phyloP scores from a whole-genome alignment of 2,888 invertebrate genomes.

The Abrostola triplasia region DNA sequence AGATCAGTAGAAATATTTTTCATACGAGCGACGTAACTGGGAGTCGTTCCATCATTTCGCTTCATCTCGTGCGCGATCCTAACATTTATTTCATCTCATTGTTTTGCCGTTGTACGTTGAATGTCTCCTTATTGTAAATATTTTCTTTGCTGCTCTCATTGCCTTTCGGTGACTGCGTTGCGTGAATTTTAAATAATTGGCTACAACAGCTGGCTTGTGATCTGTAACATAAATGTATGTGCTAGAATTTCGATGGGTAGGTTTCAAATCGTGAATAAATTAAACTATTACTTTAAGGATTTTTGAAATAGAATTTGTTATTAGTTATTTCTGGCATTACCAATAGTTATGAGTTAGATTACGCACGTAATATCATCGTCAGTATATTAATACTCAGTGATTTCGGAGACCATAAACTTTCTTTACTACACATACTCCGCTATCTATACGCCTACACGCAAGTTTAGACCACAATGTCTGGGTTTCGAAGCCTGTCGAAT shows the following conservation, averaged over 20 bases:
- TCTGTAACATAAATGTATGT: too few relatives aligned
- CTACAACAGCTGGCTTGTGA: not conserved
- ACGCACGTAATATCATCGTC: not conserved
- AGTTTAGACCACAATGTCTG: not conserved
- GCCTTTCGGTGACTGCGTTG: conserved; percentile 3
- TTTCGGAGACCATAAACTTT: not conserved
- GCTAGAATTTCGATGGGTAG: too few relatives aligned
- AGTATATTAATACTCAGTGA: not conserved
- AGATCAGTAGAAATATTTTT: conserved; percentile 81
- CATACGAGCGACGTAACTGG: conserved; percentile 76
- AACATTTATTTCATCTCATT: conserved; percentile 80
- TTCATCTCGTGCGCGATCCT: conserved; percentile 77
- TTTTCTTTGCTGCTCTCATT: conserved; percentile 4
- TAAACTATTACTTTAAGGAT: too few relatives aligned
- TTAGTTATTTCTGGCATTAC: too few relatives aligned
- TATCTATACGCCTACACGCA: not conserved
- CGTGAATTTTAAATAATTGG: conserved; percentile 1
- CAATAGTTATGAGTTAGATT: not conserved
- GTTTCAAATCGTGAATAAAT: too few relatives aligned
- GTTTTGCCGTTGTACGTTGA: conserved; percentile 69
- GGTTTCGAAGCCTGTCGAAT: not conserved
- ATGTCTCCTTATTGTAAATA: conserved; percentile 19
- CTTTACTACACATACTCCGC: not conserved
- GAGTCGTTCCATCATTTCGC: conserved; percentile 75
- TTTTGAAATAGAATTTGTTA: too few relatives aligned